Evolutionary conservation across 2,797 vertebrate genomes (phyloP).

Genomic region (Sebastiscus tertius): DNA sequence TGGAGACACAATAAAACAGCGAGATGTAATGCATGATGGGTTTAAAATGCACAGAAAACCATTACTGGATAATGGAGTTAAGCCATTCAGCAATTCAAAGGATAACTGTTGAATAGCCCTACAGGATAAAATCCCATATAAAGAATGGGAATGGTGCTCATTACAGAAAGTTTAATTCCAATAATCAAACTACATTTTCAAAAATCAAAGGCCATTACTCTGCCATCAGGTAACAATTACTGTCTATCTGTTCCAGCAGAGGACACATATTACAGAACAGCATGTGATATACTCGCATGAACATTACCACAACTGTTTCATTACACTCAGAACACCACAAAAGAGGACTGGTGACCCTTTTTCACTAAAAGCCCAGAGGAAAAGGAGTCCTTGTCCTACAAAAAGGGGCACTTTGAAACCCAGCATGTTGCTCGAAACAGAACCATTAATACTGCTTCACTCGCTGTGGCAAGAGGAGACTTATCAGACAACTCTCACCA

Average conservation of each 20-base stretch:
- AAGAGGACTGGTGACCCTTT: conserved; percentile 78
- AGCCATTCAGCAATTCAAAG: conserved; percentile 24
- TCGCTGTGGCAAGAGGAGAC: conserved; percentile 62
- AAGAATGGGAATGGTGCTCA: not conserved
- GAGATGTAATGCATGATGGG: conserved; percentile 34
- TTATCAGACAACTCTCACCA: conserved; percentile 60
- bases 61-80: conserved; percentile 6
- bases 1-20: conserved; percentile 63
- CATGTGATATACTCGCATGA: conserved; percentile 41
- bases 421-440: conserved; percentile 76
- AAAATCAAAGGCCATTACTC: conserved; percentile 4
- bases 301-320: conserved; percentile 70
- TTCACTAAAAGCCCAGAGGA: conserved; percentile 84
- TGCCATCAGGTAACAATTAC: conserved; percentile 21
- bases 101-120: conserved; percentile 2
- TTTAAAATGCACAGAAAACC: conserved; percentile 39
- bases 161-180: not conserved
- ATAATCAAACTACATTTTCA: conserved; percentile 31
- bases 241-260: conserved; percentile 40
- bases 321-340: conserved; percentile 67
- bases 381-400: conserved; percentile 87
- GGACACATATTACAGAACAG: conserved; percentile 30
- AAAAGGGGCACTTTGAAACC: conserved; percentile 85
- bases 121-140: not conserved
- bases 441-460: conserved; percentile 76